Base-by-base conservation (phyloP, 2,888 invertebrate genomes). In the Rhagonycha lutea region DNA sequence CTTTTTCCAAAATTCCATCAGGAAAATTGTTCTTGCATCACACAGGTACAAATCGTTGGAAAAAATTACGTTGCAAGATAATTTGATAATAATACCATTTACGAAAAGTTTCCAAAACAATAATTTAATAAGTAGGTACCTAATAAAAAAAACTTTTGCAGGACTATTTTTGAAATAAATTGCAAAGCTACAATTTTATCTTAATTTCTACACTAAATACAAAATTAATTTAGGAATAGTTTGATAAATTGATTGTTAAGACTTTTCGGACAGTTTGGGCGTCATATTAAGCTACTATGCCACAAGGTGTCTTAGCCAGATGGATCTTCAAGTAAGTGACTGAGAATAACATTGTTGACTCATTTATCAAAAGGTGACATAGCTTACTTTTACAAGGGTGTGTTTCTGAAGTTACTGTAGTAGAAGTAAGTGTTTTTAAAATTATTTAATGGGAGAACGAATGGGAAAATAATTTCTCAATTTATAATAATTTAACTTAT, bases 211-310 rank as follows among this genome's bases (percentile, higher is more conserved):
- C n/a, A 47, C 47, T 47, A n/a, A 47, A 47, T 47, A 47, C 47
- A n/a, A 24, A 24, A 65, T 24, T 65, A 65, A 65, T 65, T 65
- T 65, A 12, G 63, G n/a, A 65, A 65, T 23, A 65, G 63, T 18
- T 65, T 65, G 63, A 65, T 65, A 65, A 65, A 65, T 65, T 65
- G 63, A 65, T 65, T 65, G 26, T 26, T 65, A 65, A 65, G 63
- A 65, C 63, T 65, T 65, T 65, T 18, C 23, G 24, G 63, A 65
- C 63, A 65, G 63, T 65, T 65, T 65, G 63, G 63, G 63, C 24
- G 12, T 24, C 63, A 65, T 65, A 24, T 62, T 65, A 65, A 65
- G 63, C 26, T 65, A 65, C 14, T 65, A 65, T 8, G 26, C 63
- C 63, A 65, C 63, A 65, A 65, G 63, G 63, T 65, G 63, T 24